Percentiles rank a stretch among this genome's conserved stretches.
phyloP scores from a whole-genome alignment of 2,113 vertebrate species.

The Trematomus loennbergii region DNA sequence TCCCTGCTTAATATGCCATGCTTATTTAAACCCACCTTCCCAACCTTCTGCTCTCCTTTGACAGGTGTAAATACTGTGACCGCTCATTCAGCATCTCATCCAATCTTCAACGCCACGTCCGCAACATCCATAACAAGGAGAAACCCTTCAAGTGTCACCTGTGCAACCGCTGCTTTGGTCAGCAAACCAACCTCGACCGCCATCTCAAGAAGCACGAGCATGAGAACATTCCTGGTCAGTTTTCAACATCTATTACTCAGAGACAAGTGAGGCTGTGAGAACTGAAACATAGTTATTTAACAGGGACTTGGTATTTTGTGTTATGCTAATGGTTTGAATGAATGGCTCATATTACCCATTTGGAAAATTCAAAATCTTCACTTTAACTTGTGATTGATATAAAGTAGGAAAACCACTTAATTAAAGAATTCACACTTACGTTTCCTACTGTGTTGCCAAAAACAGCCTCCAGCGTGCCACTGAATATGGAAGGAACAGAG shows the following conservation, averaged over 20 bases:
- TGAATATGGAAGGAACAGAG: constrained; percentile 17
- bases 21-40: constrained; percentile 8
- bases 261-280: constrained; percentile 10
- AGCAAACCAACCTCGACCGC: constrained; percentile 98
- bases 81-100: constrained; percentile 99
- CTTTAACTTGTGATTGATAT: constrained; percentile 42
- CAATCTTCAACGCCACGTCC: constrained; percentile 97
- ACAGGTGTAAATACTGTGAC: constrained; percentile 99
- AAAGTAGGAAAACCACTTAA: constrained; percentile 44
- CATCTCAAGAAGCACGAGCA: constrained; percentile 99
- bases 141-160: constrained; percentile 99
- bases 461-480: constrained; percentile 5
- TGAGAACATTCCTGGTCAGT: constrained; percentile 94
- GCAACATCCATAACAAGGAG: constrained; percentile 99
- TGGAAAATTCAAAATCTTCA: constrained; percentile 30
- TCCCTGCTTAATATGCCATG: constrained; percentile 1
- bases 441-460: constrained; percentile 42
- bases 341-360: constrained; percentile 28
- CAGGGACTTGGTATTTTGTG: not conserved
- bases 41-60: constrained; percentile 49
- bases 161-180: constrained; percentile 98
- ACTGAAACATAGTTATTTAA: constrained; percentile 23
- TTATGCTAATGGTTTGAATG: constrained; percentile 32
- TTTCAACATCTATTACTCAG: constrained; percentile 5
- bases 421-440: constrained; percentile 34